A percentile compares a stretch with the other conserved stretches of the same genome.
These are phyloP conservation scores for Ophthalmolycus amberensis DNA, from an alignment of 2,113 vertebrate species.

Conservation along the genomic window DNA sequence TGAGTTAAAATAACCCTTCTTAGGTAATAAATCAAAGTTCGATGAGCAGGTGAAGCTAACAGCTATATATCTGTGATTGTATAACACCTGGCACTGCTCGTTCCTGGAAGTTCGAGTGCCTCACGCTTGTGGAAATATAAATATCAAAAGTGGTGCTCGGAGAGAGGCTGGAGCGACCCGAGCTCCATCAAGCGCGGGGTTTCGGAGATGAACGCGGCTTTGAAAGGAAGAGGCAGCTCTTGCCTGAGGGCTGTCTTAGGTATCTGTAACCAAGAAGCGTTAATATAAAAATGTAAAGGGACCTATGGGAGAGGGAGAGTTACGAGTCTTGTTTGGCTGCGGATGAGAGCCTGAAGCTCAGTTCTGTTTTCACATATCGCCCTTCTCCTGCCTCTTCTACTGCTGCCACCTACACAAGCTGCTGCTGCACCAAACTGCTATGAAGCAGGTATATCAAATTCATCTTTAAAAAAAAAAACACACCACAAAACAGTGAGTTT, in stretches of 20 bases:
- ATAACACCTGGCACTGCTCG: conserved; percentile 70
- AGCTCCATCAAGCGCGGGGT: conserved; percentile 47
- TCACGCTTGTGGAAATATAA: conserved; percentile 74
- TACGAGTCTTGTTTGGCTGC: conserved; percentile 65
- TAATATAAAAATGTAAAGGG: conserved; percentile 70
- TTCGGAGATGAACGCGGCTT: conserved; percentile 52
- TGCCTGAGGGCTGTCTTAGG: conserved; percentile 66
- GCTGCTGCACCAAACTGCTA: conserved; percentile 58
- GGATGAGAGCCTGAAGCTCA: conserved; percentile 72
- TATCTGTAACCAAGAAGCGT: conserved; percentile 53
- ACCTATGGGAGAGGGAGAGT: conserved; percentile 71
- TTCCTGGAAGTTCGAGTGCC: conserved; percentile 66
- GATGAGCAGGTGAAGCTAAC: conserved; percentile 49
- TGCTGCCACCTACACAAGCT: conserved; percentile 72
- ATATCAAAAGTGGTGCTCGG: conserved; percentile 73
- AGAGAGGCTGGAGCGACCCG: conserved; percentile 70
- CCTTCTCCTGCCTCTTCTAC: conserved; percentile 57
- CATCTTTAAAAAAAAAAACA: neutral
- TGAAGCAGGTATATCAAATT: conserved; percentile 59
- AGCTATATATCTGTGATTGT: conserved; percentile 63
- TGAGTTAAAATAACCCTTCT: conserved; percentile 57
- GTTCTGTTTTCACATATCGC: conserved; percentile 71
- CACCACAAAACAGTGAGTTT: conserved; percentile 11
- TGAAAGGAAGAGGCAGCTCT: conserved; percentile 68
- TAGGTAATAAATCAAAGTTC: conserved; percentile 69